Percentiles rank a stretch among this genome's conserved stretches.
These are phyloP conservation scores for Diarsia brunnea DNA, from an alignment of 2,888 invertebrate genomes.

Conservation along the genomic window DNA sequence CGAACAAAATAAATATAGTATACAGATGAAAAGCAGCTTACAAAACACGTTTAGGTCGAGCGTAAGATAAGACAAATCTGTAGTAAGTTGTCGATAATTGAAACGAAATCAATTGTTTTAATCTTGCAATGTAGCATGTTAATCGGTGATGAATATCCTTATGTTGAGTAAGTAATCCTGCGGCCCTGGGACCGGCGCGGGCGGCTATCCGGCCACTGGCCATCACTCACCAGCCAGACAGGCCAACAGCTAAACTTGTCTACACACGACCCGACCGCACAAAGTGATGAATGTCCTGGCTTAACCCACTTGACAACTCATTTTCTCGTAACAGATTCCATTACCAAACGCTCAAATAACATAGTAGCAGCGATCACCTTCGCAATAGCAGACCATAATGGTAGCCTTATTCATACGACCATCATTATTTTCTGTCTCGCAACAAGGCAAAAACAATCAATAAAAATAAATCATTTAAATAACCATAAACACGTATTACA, in stretches of 20 bases:
- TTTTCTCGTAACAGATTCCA: slow-evolving; percentile 88
- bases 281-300: slow-evolving; percentile 83
- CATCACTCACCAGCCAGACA: slow-evolving; percentile 63
- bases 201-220: slow-evolving; percentile 27
- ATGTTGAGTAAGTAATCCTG: slow-evolving; percentile 42
- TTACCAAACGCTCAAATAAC: slow-evolving; percentile 88
- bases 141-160: slow-evolving; percentile 29
- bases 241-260: slow-evolving; percentile 62
- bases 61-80: not conserved
- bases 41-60: not conserved
- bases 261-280: slow-evolving; percentile 62
- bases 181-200: slow-evolving; percentile 25
- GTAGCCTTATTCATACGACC: slow-evolving; percentile 87
- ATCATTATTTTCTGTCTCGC: slow-evolving; percentile 90
- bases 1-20: not conserved
- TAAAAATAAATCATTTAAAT: slow-evolving; percentile 91
- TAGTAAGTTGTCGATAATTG: not conserved
- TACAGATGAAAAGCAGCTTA: too few relatives aligned
- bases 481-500: slow-evolving; percentile 90
- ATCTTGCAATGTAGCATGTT: not conserved
- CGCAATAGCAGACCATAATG: slow-evolving; percentile 86
- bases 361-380: slow-evolving; percentile 86
- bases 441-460: slow-evolving; percentile 91
- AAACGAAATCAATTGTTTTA: slow-evolving; percentile 32
- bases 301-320: slow-evolving; percentile 88